These are phyloP conservation scores for Himalopsyche kuldschensis DNA, from an alignment of 2,888 invertebrate genomes.

Conservation along the genomic window DNA sequence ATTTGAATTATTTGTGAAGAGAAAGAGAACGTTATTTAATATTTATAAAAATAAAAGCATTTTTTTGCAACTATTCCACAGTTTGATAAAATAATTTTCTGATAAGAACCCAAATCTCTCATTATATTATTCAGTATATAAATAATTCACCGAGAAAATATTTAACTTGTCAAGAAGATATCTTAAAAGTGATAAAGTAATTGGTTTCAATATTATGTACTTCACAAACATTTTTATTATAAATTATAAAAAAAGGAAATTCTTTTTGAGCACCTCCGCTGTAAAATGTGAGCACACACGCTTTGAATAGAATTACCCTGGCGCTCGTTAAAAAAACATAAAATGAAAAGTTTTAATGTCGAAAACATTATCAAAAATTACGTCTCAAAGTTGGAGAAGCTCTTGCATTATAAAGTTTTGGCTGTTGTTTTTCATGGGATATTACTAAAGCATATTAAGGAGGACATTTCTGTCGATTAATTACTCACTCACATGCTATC, in stretches of 20 bases:
- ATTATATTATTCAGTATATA: too few relatives aligned
- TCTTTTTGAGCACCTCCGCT: background rate
- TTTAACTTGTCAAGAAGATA: too few relatives aligned
- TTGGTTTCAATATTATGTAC: background rate
- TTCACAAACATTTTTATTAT: background rate
- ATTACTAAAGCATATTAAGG: background rate
- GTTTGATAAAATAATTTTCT: too few relatives aligned
- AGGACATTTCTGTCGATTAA: too few relatives aligned
- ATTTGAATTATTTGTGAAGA: too few relatives aligned
- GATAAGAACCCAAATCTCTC: too few relatives aligned
- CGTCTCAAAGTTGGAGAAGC: background rate
- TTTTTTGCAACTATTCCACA: too few relatives aligned
- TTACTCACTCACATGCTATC: too few relatives aligned
- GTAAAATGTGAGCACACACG: background rate
- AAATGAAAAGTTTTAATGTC: background rate
- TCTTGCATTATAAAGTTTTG: slow-evolving; percentile 6
- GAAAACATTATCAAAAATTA: background rate
- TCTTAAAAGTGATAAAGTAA: too few relatives aligned
- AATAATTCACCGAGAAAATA: too few relatives aligned
- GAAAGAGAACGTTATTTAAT: too few relatives aligned
- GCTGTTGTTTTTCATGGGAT: background rate
- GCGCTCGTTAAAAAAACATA: slow-evolving; percentile 1
- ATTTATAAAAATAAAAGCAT: too few relatives aligned
- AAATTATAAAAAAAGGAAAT: background rate
- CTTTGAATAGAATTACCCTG: background rate